Conservation (phyloP, 2,113 vertebrate genomes). For the Emydocephalus ijimae region DNA sequence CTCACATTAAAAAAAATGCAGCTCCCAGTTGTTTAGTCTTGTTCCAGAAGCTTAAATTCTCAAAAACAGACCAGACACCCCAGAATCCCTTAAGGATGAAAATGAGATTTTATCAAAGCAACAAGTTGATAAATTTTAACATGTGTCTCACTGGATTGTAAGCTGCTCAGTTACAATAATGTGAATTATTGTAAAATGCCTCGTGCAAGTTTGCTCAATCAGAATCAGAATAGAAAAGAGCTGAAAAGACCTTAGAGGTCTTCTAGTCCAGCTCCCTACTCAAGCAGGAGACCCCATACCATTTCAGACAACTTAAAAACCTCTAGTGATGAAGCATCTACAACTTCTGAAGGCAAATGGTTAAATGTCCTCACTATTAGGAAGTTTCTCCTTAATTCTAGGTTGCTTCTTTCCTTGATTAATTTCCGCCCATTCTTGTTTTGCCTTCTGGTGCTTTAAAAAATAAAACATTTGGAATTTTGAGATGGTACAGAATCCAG, state of each 20-base stretch:
- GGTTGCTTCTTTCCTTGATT: too few relatives aligned
- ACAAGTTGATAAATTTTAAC: not conserved
- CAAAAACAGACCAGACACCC: not conserved
- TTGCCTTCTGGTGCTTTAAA: too few relatives aligned
- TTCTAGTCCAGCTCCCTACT: too few relatives aligned
- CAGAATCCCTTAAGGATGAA: not conserved
- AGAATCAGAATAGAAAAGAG: too few relatives aligned
- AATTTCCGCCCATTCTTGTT: too few relatives aligned
- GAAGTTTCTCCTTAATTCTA: too few relatives aligned
- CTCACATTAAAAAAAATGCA: not conserved
- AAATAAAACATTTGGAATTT: not conserved
- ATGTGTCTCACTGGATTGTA: not conserved
- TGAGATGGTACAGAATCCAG: not conserved
- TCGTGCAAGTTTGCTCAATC: not conserved
- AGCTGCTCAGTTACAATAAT: not conserved
- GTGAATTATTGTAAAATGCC: not conserved
- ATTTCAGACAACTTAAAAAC: too few relatives aligned
- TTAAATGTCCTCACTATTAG: too few relatives aligned
- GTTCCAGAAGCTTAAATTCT: not conserved
- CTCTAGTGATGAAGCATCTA: too few relatives aligned
- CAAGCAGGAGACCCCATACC: too few relatives aligned
- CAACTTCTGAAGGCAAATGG: too few relatives aligned
- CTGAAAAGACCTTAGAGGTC: too few relatives aligned
- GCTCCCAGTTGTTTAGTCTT: not conserved
- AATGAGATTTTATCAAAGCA: not conserved